Evolutionary conservation across 2,113 vertebrate species (phyloP).

Genomic region (Naja naja): DNA sequence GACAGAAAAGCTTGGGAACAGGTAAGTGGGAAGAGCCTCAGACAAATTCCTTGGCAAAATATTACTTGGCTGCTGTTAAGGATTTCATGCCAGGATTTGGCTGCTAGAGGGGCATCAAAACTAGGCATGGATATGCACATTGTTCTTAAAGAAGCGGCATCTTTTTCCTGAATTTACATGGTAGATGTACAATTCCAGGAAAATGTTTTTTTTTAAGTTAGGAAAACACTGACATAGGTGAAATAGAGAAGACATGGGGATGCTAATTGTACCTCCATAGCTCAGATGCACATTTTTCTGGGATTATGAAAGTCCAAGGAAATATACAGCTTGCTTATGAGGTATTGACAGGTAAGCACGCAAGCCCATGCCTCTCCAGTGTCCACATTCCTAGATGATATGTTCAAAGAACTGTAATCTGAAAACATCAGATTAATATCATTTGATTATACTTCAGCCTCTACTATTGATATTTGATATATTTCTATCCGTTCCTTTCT

Average conservation of each 20-base stretch:
- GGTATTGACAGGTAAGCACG: not conserved
- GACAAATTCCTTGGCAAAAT: not conserved
- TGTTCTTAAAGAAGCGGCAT: not conserved
- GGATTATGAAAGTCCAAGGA: not conserved
- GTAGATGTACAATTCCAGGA: not conserved
- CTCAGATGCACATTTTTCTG: not conserved
- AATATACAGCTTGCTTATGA: not conserved
- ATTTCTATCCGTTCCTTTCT: not conserved
- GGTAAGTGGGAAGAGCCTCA: not conserved
- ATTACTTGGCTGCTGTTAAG: not conserved
- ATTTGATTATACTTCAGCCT: not conserved
- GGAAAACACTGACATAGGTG: not conserved
- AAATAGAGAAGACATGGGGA: not conserved
- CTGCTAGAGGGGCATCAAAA: not conserved
- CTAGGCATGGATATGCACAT: not conserved
- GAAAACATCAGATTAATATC: not conserved
- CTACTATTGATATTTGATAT: not conserved
- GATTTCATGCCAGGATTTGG: not conserved
- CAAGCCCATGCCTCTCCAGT: not conserved
- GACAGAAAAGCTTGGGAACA: not conserved
- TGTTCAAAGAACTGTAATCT: not conserved
- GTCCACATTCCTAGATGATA: not conserved
- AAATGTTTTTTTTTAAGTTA: not conserved
- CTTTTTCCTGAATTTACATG: not conserved
- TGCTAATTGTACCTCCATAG: not conserved